Percentiles rank a stretch among this genome's conserved stretches.
Evolutionary conservation across 2,113 vertebrate genomes (phyloP).

Genomic region (Platanista minor): DNA sequence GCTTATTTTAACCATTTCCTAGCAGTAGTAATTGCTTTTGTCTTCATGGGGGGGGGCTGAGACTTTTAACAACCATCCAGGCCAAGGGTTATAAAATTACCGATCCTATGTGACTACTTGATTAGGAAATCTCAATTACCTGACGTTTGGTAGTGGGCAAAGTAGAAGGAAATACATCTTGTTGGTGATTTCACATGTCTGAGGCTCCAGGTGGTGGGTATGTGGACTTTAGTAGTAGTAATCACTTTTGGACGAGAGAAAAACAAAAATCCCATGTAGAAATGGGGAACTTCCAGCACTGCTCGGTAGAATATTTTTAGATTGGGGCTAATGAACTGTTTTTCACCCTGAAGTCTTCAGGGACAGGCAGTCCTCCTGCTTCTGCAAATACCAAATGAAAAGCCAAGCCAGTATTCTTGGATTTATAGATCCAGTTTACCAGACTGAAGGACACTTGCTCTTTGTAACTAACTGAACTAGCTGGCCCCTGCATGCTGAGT

Average conservation of each 20-base stretch:
- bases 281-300: neutral
- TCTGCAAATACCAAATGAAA: conserved; percentile 9
- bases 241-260: neutral
- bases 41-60: neutral
- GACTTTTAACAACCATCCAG: neutral
- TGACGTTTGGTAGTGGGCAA: neutral
- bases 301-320: neutral
- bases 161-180: neutral
- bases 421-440: neutral
- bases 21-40: neutral
- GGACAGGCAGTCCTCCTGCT: neutral
- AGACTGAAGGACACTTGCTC: conserved; percentile 22
- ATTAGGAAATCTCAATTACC: neutral
- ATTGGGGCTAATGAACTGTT: neutral
- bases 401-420: neutral
- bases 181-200: neutral
- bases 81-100: neutral
- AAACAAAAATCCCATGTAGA: neutral
- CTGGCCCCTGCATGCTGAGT: conserved; percentile 43
- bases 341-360: neutral
- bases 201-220: neutral
- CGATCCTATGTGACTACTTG: neutral
- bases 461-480: conserved; percentile 32
- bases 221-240: neutral
- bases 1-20: neutral